A percentile compares a stretch with the other conserved stretches of the same genome.
phyloP scores from a whole-genome alignment of 2,888 invertebrate species.

The Carpatolechia fugitivella region DNA sequence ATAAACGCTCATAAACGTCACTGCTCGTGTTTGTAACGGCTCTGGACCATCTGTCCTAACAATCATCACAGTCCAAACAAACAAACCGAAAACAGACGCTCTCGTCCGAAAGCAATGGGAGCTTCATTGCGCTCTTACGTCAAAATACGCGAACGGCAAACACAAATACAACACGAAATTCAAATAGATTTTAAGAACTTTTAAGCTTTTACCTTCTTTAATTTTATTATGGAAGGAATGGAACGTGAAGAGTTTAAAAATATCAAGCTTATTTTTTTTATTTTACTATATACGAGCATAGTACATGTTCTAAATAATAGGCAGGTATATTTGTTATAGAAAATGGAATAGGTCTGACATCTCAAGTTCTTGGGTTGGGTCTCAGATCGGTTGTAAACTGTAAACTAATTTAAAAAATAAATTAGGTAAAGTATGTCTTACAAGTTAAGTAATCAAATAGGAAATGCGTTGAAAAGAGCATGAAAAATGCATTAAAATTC shows the following conservation, averaged over 20 bases:
- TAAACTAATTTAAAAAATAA: no score
- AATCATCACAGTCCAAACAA: slow-evolving; percentile 26
- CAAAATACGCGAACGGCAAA: not conserved
- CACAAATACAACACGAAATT: not conserved
- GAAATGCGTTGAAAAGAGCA: not conserved
- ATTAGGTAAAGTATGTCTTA: no score
- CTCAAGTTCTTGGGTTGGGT: not conserved
- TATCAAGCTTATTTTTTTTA: no score
- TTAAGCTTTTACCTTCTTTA: no score
- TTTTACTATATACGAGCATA: no score
- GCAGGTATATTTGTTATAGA: no score
- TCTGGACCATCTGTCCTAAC: slow-evolving; percentile 36
- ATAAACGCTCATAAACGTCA: slow-evolving; percentile 20
- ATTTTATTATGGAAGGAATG: no score
- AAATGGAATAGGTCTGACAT: no score
- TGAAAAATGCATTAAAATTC: slow-evolving; percentile 4
- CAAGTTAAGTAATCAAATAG: no score
- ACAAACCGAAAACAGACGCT: slow-evolving; percentile 28
- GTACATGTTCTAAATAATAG: no score
- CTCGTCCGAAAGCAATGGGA: not conserved
- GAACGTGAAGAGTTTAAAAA: no score
- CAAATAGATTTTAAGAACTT: no score
- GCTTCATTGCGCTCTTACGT: not conserved
- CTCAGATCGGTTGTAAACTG: not conserved
- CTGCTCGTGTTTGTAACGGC: slow-evolving; percentile 29